phyloP scores from a whole-genome alignment of 2,888 invertebrate species.

The Drosophila acutilabella region DNA sequence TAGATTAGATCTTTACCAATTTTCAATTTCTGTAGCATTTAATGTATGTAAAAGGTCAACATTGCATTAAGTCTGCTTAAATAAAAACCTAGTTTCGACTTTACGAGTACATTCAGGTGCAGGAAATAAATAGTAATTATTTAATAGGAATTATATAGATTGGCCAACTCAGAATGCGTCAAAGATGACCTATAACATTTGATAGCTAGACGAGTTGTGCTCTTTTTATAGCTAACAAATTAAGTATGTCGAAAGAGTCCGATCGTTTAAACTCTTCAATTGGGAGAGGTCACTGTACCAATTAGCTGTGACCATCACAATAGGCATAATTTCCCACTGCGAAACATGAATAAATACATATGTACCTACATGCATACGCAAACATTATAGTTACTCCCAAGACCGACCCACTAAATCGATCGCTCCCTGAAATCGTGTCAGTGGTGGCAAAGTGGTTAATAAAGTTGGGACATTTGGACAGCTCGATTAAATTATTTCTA shows the following conservation, averaged over 20 bases:
- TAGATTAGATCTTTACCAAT: no score
- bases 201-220: slow-evolving; percentile 8
- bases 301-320: slow-evolving; percentile 54
- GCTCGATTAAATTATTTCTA: slow-evolving; percentile 48
- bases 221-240: slow-evolving; percentile 22
- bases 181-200: slow-evolving; percentile 31
- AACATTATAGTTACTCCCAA: slow-evolving; percentile 2
- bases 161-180: slow-evolving; percentile 5
- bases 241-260: slow-evolving; percentile 9
- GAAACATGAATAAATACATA: slow-evolving; percentile 32
- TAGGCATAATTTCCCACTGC: slow-evolving; percentile 51
- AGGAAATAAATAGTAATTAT: no score
- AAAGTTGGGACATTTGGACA: slow-evolving; percentile 33
- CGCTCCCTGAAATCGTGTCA: slow-evolving; percentile 65
- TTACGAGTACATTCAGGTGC: no score
- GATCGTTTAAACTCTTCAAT: slow-evolving; percentile 69
- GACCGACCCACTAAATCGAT: slow-evolving; percentile 60
- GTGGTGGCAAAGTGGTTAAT: slow-evolving; percentile 42
- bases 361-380: no score
- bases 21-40: no score
- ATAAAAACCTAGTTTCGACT: no score
- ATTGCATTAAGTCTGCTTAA: no score
- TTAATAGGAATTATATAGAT: not conserved
- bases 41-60: no score
- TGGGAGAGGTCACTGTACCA: slow-evolving; percentile 67